Evolutionary conservation across 2,888 invertebrate species (phyloP).

Genomic region (Epinotia ramella): DNA sequence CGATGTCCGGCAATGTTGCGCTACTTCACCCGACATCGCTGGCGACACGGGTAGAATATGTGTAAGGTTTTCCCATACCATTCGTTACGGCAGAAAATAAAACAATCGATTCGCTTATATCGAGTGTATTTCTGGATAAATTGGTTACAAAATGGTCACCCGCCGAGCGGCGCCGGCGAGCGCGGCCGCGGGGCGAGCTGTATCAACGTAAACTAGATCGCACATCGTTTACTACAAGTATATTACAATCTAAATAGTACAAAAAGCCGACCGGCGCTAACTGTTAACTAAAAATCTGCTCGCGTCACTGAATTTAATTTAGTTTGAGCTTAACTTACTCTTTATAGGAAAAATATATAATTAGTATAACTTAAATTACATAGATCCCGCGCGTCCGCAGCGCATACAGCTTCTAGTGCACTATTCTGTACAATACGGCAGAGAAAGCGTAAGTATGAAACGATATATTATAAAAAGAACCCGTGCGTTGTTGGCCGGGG

Average conservation of each 20-base stretch:
- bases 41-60: too few species aligned
- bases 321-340: constrained; percentile 84
- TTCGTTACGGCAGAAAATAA: constrained; percentile 58
- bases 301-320: constrained; percentile 66
- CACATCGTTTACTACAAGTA: constrained; percentile 60
- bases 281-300: constrained; percentile 62
- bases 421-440: constrained; percentile 63
- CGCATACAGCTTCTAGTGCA: constrained; percentile 55
- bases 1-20: too few species aligned
- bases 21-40: too few species aligned
- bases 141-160: constrained; percentile 84
- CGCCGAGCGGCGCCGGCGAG: constrained; percentile 66
- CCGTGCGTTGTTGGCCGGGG: constrained; percentile 52
- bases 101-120: constrained; percentile 81
- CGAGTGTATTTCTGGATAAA: constrained; percentile 85
- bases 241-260: constrained; percentile 79
- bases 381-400: constrained; percentile 67
- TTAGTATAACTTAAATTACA: constrained; percentile 83
- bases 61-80: too few species aligned
- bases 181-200: constrained; percentile 66
- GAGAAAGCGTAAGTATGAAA: constrained; percentile 70
- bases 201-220: constrained; percentile 67
- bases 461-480: constrained; percentile 65
- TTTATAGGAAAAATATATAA: constrained; percentile 80
- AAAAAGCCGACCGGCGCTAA: constrained; percentile 77